Conservation (phyloP, 2,797 vertebrate genomes). For the Gadopsis marmoratus region DNA sequence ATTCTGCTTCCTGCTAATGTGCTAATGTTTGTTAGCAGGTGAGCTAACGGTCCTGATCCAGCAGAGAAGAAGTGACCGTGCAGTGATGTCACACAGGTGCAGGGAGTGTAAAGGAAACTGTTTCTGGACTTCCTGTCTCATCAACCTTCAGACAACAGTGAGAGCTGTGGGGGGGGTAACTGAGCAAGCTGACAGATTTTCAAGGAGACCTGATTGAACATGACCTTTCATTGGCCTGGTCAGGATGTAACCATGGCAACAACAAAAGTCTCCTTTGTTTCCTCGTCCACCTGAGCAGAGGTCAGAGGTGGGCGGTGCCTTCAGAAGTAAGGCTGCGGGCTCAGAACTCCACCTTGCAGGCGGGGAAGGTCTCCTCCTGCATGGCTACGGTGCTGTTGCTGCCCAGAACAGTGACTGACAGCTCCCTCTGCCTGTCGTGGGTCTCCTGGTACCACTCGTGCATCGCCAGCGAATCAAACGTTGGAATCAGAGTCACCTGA, state of each 20-base stretch:
- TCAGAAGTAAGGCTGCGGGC: background rate
- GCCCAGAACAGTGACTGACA: conserved; percentile 91
- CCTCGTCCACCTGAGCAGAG: background rate
- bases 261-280: background rate
- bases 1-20: background rate
- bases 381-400: conserved; percentile 96
- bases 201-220: background rate
- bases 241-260: conserved; percentile 22
- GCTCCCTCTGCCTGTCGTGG: conserved; percentile 85
- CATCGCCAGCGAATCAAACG: conserved; percentile 92
- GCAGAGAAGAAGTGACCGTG: conserved; percentile 9
- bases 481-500: conserved; percentile 94
- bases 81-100: conserved; percentile 34
- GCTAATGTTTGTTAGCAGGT: conserved; percentile 18
- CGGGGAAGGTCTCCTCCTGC: conserved; percentile 96
- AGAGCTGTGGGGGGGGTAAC: background rate
- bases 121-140: conserved; percentile 15
- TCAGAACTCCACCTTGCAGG: conserved; percentile 98
- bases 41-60: conserved; percentile 44
- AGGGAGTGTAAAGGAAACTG: conserved; percentile 5
- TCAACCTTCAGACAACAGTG: background rate
- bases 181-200: conserved; percentile 12
- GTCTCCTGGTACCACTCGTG: conserved; percentile 95
- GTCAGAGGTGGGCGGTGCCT: conserved; percentile 8
- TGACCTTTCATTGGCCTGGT: background rate